Percentiles rank a stretch among this genome's conserved stretches.
phyloP scores from a whole-genome alignment of 1,140 invertebrate species.

The Lordiphosa mommai region DNA sequence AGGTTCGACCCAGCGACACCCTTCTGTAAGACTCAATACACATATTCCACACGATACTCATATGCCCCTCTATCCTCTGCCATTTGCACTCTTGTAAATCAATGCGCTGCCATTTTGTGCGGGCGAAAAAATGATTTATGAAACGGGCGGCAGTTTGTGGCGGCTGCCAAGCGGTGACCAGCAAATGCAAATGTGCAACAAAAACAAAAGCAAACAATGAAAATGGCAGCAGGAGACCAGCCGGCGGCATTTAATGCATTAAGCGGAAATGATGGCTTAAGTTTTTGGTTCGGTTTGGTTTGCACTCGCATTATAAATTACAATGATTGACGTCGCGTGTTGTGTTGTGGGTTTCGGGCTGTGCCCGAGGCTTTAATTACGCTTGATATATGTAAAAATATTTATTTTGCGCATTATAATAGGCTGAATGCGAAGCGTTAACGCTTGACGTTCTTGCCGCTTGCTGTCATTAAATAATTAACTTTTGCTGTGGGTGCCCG shows the following conservation, averaged over 20 bases:
- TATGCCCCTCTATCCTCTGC: neutral
- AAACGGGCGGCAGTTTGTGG: constrained; percentile 43
- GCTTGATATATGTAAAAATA: constrained; percentile 30
- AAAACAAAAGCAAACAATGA: constrained; percentile 9
- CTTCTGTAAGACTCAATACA: too few relatives aligned
- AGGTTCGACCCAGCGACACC: too few relatives aligned
- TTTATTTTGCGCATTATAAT: constrained; percentile 21
- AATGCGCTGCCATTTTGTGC: constrained; percentile 6
- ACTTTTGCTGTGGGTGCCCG: neutral
- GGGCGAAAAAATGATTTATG: constrained; percentile 57
- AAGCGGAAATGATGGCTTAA: constrained; percentile 67
- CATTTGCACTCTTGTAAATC: constrained; percentile 50
- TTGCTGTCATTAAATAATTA: constrained; percentile 15
- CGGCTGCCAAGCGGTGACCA: constrained; percentile 14
- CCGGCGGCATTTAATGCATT: constrained; percentile 27
- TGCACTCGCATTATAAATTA: constrained; percentile 50
- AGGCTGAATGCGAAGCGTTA: constrained; percentile 4
- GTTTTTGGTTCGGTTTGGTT: constrained; percentile 37
- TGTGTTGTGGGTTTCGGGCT: neutral
- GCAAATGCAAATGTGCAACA: constrained; percentile 39
- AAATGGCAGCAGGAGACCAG: constrained; percentile 15
- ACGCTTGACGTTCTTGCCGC: neutral
- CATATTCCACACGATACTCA: too few relatives aligned
- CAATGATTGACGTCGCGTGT: constrained; percentile 63
- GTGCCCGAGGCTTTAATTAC: constrained; percentile 24